Conservation (phyloP, 2,113 vertebrate species). For the Amblyopsis rosae region DNA sequence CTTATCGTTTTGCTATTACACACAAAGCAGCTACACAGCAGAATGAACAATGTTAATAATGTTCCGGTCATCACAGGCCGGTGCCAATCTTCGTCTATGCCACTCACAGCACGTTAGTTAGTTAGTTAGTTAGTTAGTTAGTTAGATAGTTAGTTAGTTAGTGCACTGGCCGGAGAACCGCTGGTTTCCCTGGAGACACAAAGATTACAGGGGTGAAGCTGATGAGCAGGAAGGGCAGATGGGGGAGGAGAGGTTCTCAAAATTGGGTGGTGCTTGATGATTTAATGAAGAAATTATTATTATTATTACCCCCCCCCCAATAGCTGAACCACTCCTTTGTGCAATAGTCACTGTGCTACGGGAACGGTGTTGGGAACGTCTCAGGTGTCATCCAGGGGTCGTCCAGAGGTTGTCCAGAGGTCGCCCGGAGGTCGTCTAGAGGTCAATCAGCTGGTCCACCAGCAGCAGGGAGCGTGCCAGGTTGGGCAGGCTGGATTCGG, state of each 20-base stretch:
- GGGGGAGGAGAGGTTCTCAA: constrained; percentile 6
- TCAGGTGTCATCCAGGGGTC: constrained; percentile 35
- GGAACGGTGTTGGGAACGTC: constrained; percentile 41
- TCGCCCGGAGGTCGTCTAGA: constrained; percentile 79
- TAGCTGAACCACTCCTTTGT: too few relatives aligned
- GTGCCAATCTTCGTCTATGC: constrained; percentile 11
- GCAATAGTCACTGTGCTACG: constrained; percentile 23
- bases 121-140: constrained; percentile 8
- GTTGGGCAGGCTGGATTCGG: constrained; percentile 98
- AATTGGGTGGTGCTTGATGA: too few relatives aligned
- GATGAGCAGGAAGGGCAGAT: constrained; percentile 31
- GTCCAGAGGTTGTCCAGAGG: constrained; percentile 44
- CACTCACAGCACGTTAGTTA: too few relatives aligned
- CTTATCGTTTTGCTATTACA: constrained; percentile 61
- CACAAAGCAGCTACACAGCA: constrained; percentile 47
- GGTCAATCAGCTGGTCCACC: constrained; percentile 99
- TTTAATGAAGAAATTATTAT: too few relatives aligned
- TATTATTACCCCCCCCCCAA: too few relatives aligned
- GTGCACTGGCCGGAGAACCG: constrained; percentile 24
- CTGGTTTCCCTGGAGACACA: too few relatives aligned
- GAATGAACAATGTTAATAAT: constrained; percentile 48
- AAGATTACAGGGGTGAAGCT: constrained; percentile 1
- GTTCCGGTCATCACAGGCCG: constrained; percentile 46
- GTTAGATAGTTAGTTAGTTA: neutral
- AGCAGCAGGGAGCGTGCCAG: constrained; percentile 98